Percentiles rank a stretch among this genome's conserved stretches.
Evolutionary conservation across 2,888 invertebrate species (phyloP).

Genomic region (Erynnis tages): DNA sequence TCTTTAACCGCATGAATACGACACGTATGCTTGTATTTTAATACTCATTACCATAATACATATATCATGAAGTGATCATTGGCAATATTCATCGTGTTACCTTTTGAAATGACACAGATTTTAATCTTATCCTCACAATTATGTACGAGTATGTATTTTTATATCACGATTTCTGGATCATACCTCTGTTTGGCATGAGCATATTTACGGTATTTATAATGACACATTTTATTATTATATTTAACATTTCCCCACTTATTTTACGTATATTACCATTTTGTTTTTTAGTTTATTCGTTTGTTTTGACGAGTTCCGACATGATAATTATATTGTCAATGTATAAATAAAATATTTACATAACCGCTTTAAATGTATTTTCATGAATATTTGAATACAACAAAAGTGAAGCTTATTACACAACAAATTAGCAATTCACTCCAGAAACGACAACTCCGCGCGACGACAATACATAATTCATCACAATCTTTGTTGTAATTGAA

Average conservation of each 20-base stretch:
- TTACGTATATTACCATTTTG: conserved; percentile 25
- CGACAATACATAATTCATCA: conserved; percentile 21
- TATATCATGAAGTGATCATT: conserved; percentile 37
- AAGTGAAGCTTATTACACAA: conserved; percentile 8
- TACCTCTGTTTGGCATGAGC: conserved; percentile 63
- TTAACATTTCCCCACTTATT: conserved; percentile 25
- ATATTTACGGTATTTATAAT: conserved; percentile 38
- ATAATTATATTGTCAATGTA: conserved; percentile 8
- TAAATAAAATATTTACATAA: conserved; percentile 7
- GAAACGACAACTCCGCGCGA: conserved; percentile 20
- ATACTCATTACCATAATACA: conserved; percentile 40
- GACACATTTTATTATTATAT: conserved; percentile 32
- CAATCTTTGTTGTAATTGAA: conserved; percentile 23
- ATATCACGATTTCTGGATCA: conserved; percentile 39
- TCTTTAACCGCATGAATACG: conserved; percentile 48
- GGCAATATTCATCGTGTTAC: conserved; percentile 44
- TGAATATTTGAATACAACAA: neutral
- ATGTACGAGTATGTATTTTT: conserved; percentile 52
- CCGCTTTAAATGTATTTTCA: conserved; percentile 17
- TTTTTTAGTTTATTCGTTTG: conserved; percentile 28
- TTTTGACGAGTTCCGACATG: conserved; percentile 14
- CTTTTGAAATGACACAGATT: conserved; percentile 41
- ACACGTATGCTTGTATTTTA: conserved; percentile 46
- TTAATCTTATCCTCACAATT: conserved; percentile 43
- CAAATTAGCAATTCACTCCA: conserved; percentile 21